Conservation (phyloP, 2,797 vertebrate species). For the Myiotriccus ornatus region DNA sequence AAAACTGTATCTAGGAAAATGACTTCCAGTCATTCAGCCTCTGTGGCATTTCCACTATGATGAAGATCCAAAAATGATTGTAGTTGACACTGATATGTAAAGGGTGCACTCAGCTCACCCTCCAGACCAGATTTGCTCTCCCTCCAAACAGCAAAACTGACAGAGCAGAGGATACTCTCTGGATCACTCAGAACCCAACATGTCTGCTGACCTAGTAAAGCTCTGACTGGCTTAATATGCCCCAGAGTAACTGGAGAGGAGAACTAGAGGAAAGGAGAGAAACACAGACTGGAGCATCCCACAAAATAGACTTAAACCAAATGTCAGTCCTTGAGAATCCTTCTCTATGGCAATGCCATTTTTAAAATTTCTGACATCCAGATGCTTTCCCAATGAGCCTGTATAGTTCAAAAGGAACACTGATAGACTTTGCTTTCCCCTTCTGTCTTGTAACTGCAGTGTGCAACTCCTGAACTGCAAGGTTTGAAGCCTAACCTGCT, state of each 20-base stretch:
- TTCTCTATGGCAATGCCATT: background rate
- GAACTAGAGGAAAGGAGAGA: background rate
- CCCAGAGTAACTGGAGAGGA: background rate
- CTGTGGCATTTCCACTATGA: background rate
- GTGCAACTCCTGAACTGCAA: background rate
- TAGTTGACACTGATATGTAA: background rate
- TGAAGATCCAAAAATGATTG: background rate
- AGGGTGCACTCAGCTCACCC: background rate
- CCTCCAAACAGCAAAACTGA: background rate
- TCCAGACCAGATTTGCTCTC: background rate
- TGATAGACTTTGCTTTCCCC: background rate
- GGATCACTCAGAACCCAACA: background rate
- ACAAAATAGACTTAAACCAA: background rate
- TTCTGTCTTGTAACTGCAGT: background rate
- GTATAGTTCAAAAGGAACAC: background rate
- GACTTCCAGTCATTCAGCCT: background rate
- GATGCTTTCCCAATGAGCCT: background rate
- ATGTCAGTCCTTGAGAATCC: background rate
- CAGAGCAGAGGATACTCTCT: background rate
- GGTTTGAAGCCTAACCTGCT: background rate
- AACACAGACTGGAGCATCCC: background rate
- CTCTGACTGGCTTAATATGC: background rate
- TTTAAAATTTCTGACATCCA: background rate
- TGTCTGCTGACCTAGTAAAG: background rate
- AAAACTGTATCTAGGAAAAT: background rate